These are phyloP conservation scores for Drosophila saltans DNA, from an alignment of 1,140 invertebrate species.

Conservation along the genomic window DNA sequence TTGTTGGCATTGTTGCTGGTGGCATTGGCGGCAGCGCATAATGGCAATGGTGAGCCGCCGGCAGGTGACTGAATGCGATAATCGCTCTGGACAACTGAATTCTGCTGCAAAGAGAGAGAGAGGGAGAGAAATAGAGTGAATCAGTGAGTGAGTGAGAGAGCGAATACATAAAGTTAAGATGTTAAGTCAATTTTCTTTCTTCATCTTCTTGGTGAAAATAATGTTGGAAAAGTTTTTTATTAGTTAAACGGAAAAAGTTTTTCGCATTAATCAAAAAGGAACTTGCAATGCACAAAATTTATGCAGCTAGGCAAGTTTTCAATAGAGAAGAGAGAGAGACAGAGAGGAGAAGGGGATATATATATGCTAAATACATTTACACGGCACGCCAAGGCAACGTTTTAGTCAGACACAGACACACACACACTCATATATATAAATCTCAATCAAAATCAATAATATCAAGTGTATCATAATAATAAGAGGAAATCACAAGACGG, in stretches of 20 bases:
- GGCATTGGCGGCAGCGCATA: constrained; percentile 64
- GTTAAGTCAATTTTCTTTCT: constrained; percentile 53
- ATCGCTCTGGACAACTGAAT: constrained; percentile 83
- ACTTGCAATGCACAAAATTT: constrained; percentile 52
- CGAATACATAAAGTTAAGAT: not conserved
- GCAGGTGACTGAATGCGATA: constrained; percentile 82
- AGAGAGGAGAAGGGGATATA: too few species aligned
- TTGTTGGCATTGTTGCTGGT: constrained; percentile 69
- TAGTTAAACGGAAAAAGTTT: constrained; percentile 68
- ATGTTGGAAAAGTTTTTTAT: constrained; percentile 59
- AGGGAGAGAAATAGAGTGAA: constrained; percentile 4
- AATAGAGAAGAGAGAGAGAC: not conserved
- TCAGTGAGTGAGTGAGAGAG: too few species aligned
- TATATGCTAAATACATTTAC: constrained; percentile 61
- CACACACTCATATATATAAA: constrained; percentile 44
- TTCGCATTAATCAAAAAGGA: constrained; percentile 62
- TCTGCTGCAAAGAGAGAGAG: constrained; percentile 84
- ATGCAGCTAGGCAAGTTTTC: constrained; percentile 44
- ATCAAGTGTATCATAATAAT: constrained; percentile 79
- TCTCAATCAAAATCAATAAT: constrained; percentile 82
- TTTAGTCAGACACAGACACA: too few species aligned
- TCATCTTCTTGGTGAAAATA: too few species aligned
- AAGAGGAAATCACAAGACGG: constrained; percentile 53
- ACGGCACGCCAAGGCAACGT: constrained; percentile 13
- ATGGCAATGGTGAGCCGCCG: constrained; percentile 80